Evolutionary conservation across 1,140 invertebrate species (phyloP).

Genomic region (silkworm (Bombyx mori)): ASM3026992v2 NC_085129.1:7913501-7914000

Average conservation of each 20-base stretch:
- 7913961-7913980: no score
- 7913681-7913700: conserved; percentile 51
- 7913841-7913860: no score
- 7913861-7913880: no score
- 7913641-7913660: conserved; percentile 42
- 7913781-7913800: no score
- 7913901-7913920: no score
- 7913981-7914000: no score
- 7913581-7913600: conserved; percentile 18
- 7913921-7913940: no score
- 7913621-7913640: conserved; percentile 19
- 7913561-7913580: conserved; percentile 20
- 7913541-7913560: conserved; percentile 23
- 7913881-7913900: no score
- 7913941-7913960: no score
- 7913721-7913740: conserved; percentile 37
- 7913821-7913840: no score
- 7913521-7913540: conserved; percentile 32
- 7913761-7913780: neutral
- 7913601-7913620: conserved; percentile 19
- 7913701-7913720: conserved; percentile 35
- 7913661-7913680: conserved; percentile 53
- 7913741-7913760: conserved; percentile 28
- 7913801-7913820: no score
- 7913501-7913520: conserved; percentile 36